Percentiles rank a stretch among this genome's conserved stretches.
Evolutionary conservation across 2,113 vertebrate genomes (phyloP).

Genomic region (Epinephelus cyanopodus): DNA sequence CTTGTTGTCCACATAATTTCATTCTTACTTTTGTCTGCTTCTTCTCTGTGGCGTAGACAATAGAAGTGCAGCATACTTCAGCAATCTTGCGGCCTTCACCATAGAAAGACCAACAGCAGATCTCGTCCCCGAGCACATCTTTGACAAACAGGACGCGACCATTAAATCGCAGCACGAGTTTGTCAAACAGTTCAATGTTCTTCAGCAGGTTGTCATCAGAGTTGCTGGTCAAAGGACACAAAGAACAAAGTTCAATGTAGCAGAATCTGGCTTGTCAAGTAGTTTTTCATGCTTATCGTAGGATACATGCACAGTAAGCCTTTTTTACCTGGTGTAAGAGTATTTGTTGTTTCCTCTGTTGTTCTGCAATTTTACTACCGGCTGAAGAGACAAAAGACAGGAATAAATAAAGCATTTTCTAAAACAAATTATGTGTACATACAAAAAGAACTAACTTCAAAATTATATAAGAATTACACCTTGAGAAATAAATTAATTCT

Average conservation of each 20-base stretch:
- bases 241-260: background rate
- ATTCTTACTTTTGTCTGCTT: conserved; percentile 96
- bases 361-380: conserved; percentile 95
- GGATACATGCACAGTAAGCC: background rate
- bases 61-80: conserved; percentile 99
- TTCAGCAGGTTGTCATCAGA: conserved; percentile 98
- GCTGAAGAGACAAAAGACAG: conserved; percentile 81
- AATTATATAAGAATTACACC: background rate
- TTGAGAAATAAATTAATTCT: background rate
- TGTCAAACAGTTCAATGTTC: conserved; percentile 99
- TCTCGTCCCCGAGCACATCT: conserved; percentile 96
- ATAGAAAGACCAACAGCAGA: conserved; percentile 99
- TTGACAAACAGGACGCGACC: conserved; percentile 97
- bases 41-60: conserved; percentile 98
- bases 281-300: background rate
- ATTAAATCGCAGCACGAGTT: conserved; percentile 96
- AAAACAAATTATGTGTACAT: background rate
- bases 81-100: conserved; percentile 97
- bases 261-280: background rate
- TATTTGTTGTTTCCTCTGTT: conserved; percentile 99
- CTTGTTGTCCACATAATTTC: too few relatives aligned
- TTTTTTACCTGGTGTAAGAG: conserved; percentile 95
- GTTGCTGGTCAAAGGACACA: conserved; percentile 85
- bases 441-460: background rate
- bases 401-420: background rate